These are phyloP conservation scores for Thecophora atra DNA, from an alignment of 2,888 invertebrate genomes.

Conservation along the genomic window DNA sequence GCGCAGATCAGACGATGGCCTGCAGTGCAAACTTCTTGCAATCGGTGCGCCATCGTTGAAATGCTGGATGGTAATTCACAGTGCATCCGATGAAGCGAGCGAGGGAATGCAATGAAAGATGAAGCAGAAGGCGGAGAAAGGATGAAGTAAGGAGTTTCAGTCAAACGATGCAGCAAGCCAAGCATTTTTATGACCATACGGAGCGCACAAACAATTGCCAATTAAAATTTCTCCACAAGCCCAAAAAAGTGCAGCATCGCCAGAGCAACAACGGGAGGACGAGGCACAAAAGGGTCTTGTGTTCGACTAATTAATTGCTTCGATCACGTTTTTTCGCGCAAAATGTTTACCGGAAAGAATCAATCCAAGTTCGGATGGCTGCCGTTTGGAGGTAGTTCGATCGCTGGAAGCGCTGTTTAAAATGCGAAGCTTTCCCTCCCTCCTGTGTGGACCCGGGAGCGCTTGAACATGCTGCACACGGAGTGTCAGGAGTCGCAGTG, in stretches of 20 bases:
- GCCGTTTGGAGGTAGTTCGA: neutral
- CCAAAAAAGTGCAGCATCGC: conserved; percentile 31
- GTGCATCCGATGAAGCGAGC: neutral
- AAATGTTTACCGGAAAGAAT: conserved; percentile 52
- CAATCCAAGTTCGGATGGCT: conserved; percentile 47
- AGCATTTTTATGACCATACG: conserved; percentile 57
- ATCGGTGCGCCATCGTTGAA: conserved; percentile 10
- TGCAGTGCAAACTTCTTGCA: neutral
- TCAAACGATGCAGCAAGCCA: neutral
- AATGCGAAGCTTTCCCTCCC: conserved; percentile 34
- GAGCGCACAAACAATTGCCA: conserved; percentile 60
- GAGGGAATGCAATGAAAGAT: neutral
- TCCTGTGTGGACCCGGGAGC: conserved; percentile 12
- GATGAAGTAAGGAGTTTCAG: too few species aligned
- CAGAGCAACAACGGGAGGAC: conserved; percentile 38
- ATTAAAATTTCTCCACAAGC: conserved; percentile 59
- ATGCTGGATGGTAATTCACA: conserved; percentile 10
- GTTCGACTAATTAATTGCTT: conserved; percentile 61
- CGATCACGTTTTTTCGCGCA: conserved; percentile 56
- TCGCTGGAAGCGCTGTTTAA: conserved; percentile 7
- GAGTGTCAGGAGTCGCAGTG: conserved; percentile 22
- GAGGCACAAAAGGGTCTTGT: conserved; percentile 53
- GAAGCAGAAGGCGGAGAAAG: neutral
- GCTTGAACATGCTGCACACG: conserved; percentile 16
- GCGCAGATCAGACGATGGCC: neutral